Conservation (phyloP, 2,113 vertebrate species). For the Nansenia antarctica region DNA sequence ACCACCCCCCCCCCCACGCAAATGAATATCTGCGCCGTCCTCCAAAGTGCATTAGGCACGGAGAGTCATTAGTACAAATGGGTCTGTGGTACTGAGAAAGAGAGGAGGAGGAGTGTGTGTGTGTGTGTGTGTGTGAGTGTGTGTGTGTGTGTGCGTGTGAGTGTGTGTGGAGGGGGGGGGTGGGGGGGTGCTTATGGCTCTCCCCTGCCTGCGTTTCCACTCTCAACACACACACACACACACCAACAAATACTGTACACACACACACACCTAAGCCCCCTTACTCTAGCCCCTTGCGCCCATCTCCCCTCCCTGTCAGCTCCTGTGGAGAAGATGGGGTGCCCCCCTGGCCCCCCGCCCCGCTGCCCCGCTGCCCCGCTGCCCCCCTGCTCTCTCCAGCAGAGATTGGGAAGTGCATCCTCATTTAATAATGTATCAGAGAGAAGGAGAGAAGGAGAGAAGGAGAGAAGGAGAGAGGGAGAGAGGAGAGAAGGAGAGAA, state of each 20-base stretch:
- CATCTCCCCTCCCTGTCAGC: slow-evolving; percentile 14
- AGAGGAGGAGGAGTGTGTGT: slow-evolving; percentile 26
- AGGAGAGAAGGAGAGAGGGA: not conserved
- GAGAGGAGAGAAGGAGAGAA: not conserved
- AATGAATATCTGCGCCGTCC: slow-evolving; percentile 67
- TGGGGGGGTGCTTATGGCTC: slow-evolving; percentile 36
- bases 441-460: not conserved
- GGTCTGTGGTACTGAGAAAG: slow-evolving; percentile 35
- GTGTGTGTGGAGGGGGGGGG: slow-evolving; percentile 22
- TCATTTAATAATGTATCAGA: slow-evolving; percentile 99
- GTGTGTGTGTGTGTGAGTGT: too few relatives aligned
- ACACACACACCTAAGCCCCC: not conserved
- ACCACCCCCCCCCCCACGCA: slow-evolving; percentile 48
- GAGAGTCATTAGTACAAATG: slow-evolving; percentile 76
- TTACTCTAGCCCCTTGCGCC: not conserved
- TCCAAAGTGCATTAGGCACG: slow-evolving; percentile 74
- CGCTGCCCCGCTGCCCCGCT: slow-evolving; percentile 63
- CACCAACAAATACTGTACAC: not conserved
- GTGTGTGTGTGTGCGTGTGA: too few relatives aligned
- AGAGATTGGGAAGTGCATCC: slow-evolving; percentile 90
- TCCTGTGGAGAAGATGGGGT: slow-evolving; percentile 71
- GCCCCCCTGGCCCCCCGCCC: slow-evolving; percentile 49
- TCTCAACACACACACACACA: not conserved
- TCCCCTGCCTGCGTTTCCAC: slow-evolving; percentile 46
- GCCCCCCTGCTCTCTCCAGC: slow-evolving; percentile 65